Percentiles rank a stretch among this genome's conserved stretches.
Conservation (phyloP, 2,797 vertebrate genomes). For the Echeneis naucrates region DNA sequence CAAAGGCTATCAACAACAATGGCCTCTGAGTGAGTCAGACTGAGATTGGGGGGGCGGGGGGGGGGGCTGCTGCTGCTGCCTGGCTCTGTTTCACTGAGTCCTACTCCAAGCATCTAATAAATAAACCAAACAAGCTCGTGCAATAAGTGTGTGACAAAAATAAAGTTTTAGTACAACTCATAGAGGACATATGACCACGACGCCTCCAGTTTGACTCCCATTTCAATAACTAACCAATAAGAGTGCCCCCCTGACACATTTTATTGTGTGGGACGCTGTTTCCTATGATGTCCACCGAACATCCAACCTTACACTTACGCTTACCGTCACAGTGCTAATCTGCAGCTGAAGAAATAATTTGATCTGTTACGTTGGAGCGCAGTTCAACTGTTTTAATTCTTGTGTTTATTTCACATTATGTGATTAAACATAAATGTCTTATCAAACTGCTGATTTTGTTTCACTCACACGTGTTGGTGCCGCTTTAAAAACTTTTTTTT, state of each 20-base stretch:
- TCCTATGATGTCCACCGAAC: neutral
- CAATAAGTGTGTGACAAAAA: slow-evolving; percentile 18
- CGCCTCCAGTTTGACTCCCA: neutral
- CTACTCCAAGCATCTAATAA: neutral
- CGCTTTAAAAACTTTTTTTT: slow-evolving; percentile 8
- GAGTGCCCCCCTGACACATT: neutral
- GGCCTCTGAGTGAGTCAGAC: slow-evolving; percentile 12
- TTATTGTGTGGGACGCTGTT: neutral
- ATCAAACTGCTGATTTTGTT: slow-evolving; percentile 20
- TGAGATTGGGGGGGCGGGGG: neutral
- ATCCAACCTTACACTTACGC: neutral
- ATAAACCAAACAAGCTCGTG: slow-evolving; percentile 14
- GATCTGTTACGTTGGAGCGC: slow-evolving; percentile 7
- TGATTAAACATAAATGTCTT: slow-evolving; percentile 27
- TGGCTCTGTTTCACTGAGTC: slow-evolving; percentile 20
- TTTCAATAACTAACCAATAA: slow-evolving; percentile 4
- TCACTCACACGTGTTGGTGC: neutral
- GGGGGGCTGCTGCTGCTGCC: slow-evolving; percentile 4
- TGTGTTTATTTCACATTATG: slow-evolving; percentile 43
- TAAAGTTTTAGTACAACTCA: neutral
- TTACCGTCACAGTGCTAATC: neutral
- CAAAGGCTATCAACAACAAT: slow-evolving; percentile 1
- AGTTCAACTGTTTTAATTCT: slow-evolving; percentile 21
- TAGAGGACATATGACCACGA: neutral
- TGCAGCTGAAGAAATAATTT: slow-evolving; percentile 12